Base-by-base conservation (phyloP, 2,797 vertebrate species). In the Carapus acus region DNA sequence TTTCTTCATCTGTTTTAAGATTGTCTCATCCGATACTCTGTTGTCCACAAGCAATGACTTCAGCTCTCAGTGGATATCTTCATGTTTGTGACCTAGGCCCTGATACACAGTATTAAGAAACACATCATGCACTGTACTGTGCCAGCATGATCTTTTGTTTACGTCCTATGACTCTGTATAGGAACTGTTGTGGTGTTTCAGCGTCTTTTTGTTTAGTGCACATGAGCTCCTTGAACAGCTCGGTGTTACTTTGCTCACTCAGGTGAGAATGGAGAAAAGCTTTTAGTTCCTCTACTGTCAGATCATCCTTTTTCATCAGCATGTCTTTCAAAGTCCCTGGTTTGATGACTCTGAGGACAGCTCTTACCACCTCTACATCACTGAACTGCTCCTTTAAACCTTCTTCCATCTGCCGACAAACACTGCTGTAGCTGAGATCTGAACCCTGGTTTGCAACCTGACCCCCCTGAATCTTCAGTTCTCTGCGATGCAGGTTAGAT, bases 321-420 rank as follows among this genome's bases (percentile, higher is more conserved):
- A 66, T 77, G 9, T 66, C 58, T 3, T 71, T 71, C 3, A 73
- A 76, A 18, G 15, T 39, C 0, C 69, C 63, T 6, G 73, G 58
- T 33, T 43, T 74, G 6, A 67, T 67, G 2, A 57, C 36, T 38
- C 43, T 54, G 1, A 75, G 21, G 2, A 59, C 17, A 1, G 43
- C 53, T n/a, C 44, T 20, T 1, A 48, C 31, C 4, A 48, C 21
- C 23, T 52, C 49, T 1, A 13, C 14, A 1, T 43, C 50, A 8
- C 8, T 43, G 5, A 43, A 43, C 8, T 43, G 33, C 1, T 53
- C 50, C 11, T 16, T 43, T 16, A 53, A 9, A 1, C 40, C 50
- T 6, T 53, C 39, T 3, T 52, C 49, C 3, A 45, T 39, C 22
- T 54, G 43, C 16, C 43, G 36, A 11, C 42, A 45, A 6, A 54